Evolutionary conservation across 2,888 invertebrate genomes (phyloP).

Genomic region (Chloromyia formosa): DNA sequence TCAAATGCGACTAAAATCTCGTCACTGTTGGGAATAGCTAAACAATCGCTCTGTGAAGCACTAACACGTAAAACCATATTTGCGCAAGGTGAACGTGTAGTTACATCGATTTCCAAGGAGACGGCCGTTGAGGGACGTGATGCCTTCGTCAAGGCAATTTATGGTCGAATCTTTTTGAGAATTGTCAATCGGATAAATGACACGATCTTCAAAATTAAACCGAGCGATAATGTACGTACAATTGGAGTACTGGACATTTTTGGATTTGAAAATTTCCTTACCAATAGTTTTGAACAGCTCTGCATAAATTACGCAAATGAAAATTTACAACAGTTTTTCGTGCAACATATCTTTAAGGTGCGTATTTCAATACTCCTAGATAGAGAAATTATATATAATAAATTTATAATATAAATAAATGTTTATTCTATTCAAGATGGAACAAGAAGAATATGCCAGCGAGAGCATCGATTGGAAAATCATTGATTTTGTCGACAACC

Average conservation of each 20-base stretch:
- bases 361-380: background rate
- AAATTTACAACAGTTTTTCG: constrained; percentile 95
- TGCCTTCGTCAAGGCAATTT: constrained; percentile 92
- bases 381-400: background rate
- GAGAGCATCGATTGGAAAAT: constrained; percentile 92
- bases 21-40: constrained; percentile 75
- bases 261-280: constrained; percentile 94
- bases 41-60: constrained; percentile 77
- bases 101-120: constrained; percentile 76
- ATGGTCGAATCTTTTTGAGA: constrained; percentile 88
- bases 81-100: constrained; percentile 82
- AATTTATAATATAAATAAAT: background rate
- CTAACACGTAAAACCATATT: constrained; percentile 87
- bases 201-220: constrained; percentile 77
- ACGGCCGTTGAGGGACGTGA: constrained; percentile 87
- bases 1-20: constrained; percentile 76
- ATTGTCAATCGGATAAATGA: constrained; percentile 90
- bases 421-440: constrained; percentile 66
- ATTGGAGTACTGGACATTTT: constrained; percentile 96
- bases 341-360: constrained; percentile 90
- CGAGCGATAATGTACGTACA: constrained; percentile 66
- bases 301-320: constrained; percentile 98
- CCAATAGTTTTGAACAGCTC: constrained; percentile 93
- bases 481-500: constrained; percentile 92
- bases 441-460: constrained; percentile 90